Conservation (phyloP, 1,140 invertebrate species). For the Condylostylus longicornis region DNA sequence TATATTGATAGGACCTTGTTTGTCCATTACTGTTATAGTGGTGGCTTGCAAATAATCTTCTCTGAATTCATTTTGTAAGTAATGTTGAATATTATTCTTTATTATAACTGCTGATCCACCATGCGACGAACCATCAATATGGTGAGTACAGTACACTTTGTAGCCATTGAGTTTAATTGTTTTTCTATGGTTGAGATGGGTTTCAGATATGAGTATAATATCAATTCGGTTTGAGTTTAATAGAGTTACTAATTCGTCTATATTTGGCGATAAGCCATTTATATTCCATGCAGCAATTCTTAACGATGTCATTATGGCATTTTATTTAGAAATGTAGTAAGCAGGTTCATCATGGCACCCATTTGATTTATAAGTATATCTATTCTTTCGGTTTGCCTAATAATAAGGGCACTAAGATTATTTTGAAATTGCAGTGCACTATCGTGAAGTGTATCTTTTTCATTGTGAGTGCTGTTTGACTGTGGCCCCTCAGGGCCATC, state of each 20-base stretch:
- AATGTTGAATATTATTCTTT: constrained; percentile 5
- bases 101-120: constrained; percentile 8
- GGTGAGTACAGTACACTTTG: constrained; percentile 4
- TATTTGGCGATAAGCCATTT: constrained; percentile 8
- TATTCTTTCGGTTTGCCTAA: constrained; percentile 8
- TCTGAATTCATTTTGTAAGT: constrained; percentile 3
- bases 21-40: constrained; percentile 6
- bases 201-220: constrained; percentile 13
- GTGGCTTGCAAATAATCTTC: constrained; percentile 6
- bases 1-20: constrained; percentile 1
- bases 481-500: constrained; percentile 4
- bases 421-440: too few relatives aligned
- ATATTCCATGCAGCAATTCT: constrained; percentile 8
- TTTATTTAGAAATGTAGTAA: constrained; percentile 9
- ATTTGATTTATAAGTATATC: constrained; percentile 7
- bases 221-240: constrained; percentile 6
- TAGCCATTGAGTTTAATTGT: constrained; percentile 9
- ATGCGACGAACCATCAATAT: constrained; percentile 8
- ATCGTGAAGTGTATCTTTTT: constrained; percentile 4
- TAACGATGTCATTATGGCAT: constrained; percentile 8
- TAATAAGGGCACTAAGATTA: constrained; percentile 5
- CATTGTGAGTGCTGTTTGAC: constrained; percentile 5
- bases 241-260: constrained; percentile 9
- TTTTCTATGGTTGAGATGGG: constrained; percentile 26
- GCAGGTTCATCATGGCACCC: constrained; percentile 2